Evolutionary conservation across 2,888 invertebrate species (phyloP), one percentile per base, ranked within the genome.

Genomic region (Eupithecia inturbata): DNA sequence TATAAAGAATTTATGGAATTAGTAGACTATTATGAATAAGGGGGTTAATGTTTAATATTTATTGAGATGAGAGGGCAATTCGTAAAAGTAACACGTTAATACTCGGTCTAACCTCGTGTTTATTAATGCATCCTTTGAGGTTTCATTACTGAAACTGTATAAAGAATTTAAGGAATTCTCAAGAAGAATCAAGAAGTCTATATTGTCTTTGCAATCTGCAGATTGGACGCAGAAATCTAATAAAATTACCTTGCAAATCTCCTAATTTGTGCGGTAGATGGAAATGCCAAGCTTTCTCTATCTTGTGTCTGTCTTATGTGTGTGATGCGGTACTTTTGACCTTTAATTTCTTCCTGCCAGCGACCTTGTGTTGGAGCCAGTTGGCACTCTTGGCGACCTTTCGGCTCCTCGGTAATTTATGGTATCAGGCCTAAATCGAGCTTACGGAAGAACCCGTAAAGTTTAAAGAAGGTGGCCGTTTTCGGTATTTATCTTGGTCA

Each of bases 241-340:
- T 57, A 57, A 57, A 57, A 57, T 57, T 26, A 57, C 9, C 57
- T 9, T 53, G 53, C 53, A 53, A 53, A 53, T 53, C 53, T 12
- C 53, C 53, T 53, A 22, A 57, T 57, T 26, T 57, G 12, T 57
- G 57, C 57, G 57, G 57, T 57, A 57, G 39, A 14, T 39, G 33
- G 66, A 14, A 22, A 66, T 39, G 66, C 39, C 67, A 68, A 68
- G 36, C 45, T 64, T 33, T 69, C 41, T 68, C 33, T 7, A 26
- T 36, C 31, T 10, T 68, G 49, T n/a, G n/a, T n/a, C n/a, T n/a
- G n/a, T n/a, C n/a, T 62, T 70, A 71, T 36, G 33, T n/a, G 45
- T 28, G 19, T 45, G 69, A 68, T 76, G 76, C 76, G 76, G 71
- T 63, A 73, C 39, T 76, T 68, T 45, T 76, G 73, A 73, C 76